phyloP scores from a whole-genome alignment of 2,113 vertebrate species.

The Boulengeromyrus knoepffleri region DNA sequence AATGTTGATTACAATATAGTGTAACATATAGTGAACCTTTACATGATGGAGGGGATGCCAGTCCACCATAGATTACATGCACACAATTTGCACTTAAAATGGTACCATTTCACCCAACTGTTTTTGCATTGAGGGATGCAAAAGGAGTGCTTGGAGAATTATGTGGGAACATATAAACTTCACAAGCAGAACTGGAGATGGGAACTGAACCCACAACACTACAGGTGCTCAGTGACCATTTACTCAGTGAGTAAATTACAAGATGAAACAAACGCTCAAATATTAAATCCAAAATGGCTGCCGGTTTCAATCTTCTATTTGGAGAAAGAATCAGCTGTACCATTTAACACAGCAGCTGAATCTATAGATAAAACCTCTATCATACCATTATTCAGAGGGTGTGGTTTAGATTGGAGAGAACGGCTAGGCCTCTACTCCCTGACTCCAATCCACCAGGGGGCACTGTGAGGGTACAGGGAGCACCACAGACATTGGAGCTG shows the following conservation, averaged over 20 bases:
- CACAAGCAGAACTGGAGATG: neutral
- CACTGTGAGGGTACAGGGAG: neutral
- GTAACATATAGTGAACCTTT: neutral
- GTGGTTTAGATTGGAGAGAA: neutral
- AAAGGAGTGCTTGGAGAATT: neutral
- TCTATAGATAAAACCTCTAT: neutral
- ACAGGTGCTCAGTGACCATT: neutral
- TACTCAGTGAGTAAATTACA: neutral
- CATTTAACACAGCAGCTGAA: neutral
- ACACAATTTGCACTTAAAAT: neutral
- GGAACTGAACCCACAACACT: neutral
- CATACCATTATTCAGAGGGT: neutral
- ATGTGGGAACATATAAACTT: neutral
- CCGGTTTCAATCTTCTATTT: neutral
- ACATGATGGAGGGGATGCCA: neutral
- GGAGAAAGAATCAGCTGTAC: neutral
- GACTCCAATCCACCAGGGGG: neutral
- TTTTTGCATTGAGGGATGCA: neutral
- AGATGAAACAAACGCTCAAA: neutral
- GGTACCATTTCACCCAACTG: neutral
- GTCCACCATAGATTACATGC: neutral
- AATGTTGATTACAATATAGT: neutral
- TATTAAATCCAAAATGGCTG: neutral
- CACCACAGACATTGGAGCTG: neutral
- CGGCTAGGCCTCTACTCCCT: neutral